Base-by-base conservation (phyloP, 2,797 vertebrate species). In the Eulemur albifrons region DNA sequence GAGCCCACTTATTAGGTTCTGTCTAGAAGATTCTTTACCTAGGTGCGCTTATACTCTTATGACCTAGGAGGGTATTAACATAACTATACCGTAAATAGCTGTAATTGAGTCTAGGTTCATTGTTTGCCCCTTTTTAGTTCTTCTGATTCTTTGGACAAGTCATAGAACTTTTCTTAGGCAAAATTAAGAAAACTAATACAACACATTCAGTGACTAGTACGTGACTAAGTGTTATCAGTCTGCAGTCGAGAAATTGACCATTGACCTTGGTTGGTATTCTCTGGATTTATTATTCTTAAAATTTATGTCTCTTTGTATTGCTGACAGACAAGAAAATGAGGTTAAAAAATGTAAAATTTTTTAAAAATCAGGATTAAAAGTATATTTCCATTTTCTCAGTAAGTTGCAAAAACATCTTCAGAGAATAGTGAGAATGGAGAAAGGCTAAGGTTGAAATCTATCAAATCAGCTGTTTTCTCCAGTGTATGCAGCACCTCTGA, bases 111-210 rank as follows among this genome's bases (percentile, higher is more conserved):
- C 18, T 14, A 52, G 45, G 35, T 69, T 77, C 40, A 32, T 82
- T 79, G 65, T 87, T 90, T 81, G 30, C 20, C 18, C 80, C 21
- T 88, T 15, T 72, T 13, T 89, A 7, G 5, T 59, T 14, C 21
- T 82, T 95, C 35, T 57, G 35, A 79, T 72, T 67, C 73, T 84
- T 70, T 93, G 43, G 77, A 67, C 5, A 1, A 17, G 7, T 54
- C 12, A 18, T 38, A 43, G 38, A 32, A 48, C 21, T 96, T 86
- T 76, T 50, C 59, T 94, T 9, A 73, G 89, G 72, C 2, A 82
- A 81, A 88, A 79, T 87, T 76, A 90, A n/a, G 87, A 96, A 89
- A 88, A 82, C 23, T 63, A 65, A 1, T 63, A 35, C 76, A 23
- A 67, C 11, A 13, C 4, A 1, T 30, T 69, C 25, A 52, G 43